A percentile compares a stretch with the other conserved stretches of the same genome.
Conservation (phyloP, 1,140 invertebrate species). For the Sminthurinus signatus region DNA sequence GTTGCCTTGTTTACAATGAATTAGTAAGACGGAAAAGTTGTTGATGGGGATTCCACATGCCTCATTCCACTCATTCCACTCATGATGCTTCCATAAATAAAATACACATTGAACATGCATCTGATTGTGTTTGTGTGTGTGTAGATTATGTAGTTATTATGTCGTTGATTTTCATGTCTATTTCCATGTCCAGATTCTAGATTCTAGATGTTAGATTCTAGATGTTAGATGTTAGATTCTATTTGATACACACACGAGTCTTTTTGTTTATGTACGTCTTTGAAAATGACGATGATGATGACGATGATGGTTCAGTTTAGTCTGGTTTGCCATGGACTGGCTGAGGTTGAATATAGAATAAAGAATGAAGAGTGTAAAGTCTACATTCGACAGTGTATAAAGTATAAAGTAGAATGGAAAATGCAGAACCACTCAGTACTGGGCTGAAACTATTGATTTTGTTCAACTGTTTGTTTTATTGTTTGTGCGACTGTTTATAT, state of each 20-base stretch:
- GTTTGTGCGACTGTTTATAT: slow-evolving; percentile 43
- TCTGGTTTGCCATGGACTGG: no score
- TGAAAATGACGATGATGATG: background rate
- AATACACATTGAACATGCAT: background rate
- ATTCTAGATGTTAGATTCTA: no score
- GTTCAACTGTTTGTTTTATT: slow-evolving; percentile 43
- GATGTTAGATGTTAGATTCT: no score
- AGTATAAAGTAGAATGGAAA: no score
- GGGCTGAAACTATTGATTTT: slow-evolving; percentile 41
- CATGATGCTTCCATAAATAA: background rate
- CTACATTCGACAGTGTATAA: no score
- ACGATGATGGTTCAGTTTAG: slow-evolving; percentile 29
- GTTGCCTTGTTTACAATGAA: slow-evolving; percentile 32
- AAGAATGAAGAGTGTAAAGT: no score
- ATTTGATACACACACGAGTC: no score
- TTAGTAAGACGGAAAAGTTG: slow-evolving; percentile 34
- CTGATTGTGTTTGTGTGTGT: background rate
- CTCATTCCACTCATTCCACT: no score
- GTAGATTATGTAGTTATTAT: background rate
- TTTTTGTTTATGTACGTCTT: no score
- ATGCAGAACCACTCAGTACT: slow-evolving; percentile 31
- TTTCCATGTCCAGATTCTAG: no score
- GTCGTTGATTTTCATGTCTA: no score
- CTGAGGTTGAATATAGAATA: no score
- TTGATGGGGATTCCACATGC: slow-evolving; percentile 29